These are phyloP conservation scores for Horisme vitalbata DNA, from an alignment of 2,888 invertebrate genomes.

Conservation along the genomic window DNA sequence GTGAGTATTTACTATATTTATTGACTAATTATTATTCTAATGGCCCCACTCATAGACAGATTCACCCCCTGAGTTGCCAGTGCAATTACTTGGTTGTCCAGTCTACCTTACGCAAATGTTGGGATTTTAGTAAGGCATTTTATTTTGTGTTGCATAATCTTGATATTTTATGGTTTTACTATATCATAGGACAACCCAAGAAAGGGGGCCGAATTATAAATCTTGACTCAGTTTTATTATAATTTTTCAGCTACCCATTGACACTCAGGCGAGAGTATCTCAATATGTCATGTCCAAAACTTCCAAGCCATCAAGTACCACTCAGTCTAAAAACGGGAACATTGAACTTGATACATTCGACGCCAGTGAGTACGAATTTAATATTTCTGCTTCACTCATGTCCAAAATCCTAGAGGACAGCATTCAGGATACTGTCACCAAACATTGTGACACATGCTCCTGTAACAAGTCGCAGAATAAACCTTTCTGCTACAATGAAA, in stretches of 20 bases:
- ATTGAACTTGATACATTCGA: conserved; percentile 77
- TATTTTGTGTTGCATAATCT: no score
- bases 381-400: conserved; percentile 93
- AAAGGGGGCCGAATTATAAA: no score
- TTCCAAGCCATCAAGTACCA: conserved; percentile 67
- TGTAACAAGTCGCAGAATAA: conserved; percentile 84
- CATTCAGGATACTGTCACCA: conserved; percentile 90
- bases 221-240: no score
- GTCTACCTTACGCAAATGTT: no score
- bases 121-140: no score
- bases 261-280: conserved; percentile 95
- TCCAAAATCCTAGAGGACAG: conserved; percentile 95
- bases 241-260: conserved; percentile 92
- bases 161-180: no score
- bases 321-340: conserved; percentile 59
- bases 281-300: conserved; percentile 87
- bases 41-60: no score
- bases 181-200: no score
- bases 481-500: conserved; percentile 79
- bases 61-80: no score
- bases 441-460: conserved; percentile 92
- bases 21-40: no score
- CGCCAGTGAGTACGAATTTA: conserved; percentile 85
- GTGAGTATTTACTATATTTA: conserved; percentile 82
- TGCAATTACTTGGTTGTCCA: no score